Evolutionary conservation across 2,113 vertebrate species (phyloP).

Genomic region (Archilochus colubris): DNA sequence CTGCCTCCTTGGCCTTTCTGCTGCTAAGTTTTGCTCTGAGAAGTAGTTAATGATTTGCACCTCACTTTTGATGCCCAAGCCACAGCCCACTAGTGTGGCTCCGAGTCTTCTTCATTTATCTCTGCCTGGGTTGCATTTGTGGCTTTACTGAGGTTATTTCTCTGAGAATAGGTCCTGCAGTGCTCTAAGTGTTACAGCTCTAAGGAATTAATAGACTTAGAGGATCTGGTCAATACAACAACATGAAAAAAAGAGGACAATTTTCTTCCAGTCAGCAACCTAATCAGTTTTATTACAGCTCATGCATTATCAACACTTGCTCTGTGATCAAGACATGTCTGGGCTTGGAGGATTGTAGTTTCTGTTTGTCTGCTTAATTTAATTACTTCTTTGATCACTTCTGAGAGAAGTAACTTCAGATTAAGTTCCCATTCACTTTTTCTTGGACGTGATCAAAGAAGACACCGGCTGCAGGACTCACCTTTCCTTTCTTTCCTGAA

Average conservation of each 20-base stretch:
- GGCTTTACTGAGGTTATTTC: background rate
- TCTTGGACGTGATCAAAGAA: background rate
- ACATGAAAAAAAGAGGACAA: background rate
- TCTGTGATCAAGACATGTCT: background rate
- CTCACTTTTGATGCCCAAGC: background rate
- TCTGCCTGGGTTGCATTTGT: background rate
- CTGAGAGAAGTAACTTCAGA: background rate
- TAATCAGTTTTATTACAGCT: conserved; percentile 13
- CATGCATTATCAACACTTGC: background rate
- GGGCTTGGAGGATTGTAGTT: background rate
- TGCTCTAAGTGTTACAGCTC: background rate
- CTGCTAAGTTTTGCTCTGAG: background rate
- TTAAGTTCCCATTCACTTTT: conserved; percentile 4
- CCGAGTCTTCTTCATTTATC: background rate
- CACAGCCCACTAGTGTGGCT: background rate
- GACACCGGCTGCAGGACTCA: background rate
- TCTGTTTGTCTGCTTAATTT: conserved; percentile 17
- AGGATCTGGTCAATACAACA: conserved; percentile 12
- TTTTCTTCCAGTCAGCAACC: background rate
- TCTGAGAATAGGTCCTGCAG: background rate
- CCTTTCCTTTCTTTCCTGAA: background rate
- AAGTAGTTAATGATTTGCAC: background rate
- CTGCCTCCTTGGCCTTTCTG: background rate
- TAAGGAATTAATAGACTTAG: conserved; percentile 15
- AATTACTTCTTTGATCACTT: conserved; percentile 19